Conservation (phyloP, 2,888 invertebrate species). For the Hemaris fuciformis region DNA sequence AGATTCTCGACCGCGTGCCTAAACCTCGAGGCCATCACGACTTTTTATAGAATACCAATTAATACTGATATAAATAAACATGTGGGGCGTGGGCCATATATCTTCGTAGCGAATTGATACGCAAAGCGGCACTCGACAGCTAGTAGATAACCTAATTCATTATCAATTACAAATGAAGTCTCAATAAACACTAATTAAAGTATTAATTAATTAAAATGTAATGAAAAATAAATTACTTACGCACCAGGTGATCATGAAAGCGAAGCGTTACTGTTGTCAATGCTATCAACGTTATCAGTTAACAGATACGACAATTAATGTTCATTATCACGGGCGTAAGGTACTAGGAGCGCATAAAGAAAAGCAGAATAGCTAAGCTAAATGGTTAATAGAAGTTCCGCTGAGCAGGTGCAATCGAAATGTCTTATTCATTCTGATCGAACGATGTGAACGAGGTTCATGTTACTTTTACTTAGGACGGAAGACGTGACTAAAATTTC, state of each 20-base stretch:
- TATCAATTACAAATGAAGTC: not conserved
- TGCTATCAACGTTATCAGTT: slow-evolving; percentile 1
- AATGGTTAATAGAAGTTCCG: too few species aligned
- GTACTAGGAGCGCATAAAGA: slow-evolving; percentile 37
- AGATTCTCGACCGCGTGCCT: too few species aligned
- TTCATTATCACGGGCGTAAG: slow-evolving; percentile 10
- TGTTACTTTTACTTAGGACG: too few species aligned
- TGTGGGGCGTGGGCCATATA: not conserved
- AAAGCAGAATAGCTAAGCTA: slow-evolving; percentile 2
- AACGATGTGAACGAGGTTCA: too few species aligned
- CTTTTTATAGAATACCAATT: not conserved
- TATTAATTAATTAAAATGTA: slow-evolving; percentile 3
- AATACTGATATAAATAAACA: not conserved
- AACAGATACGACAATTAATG: slow-evolving; percentile 1
- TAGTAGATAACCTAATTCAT: not conserved
- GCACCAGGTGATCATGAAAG: slow-evolving; percentile 5
- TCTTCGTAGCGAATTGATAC: not conserved
- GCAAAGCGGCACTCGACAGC: not conserved
- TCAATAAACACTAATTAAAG: not conserved
- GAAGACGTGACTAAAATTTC: too few species aligned
- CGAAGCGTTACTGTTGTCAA: not conserved
- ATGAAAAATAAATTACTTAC: not conserved
- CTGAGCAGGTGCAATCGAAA: too few species aligned
- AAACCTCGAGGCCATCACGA: too few species aligned
- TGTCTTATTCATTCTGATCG: too few species aligned